A percentile compares a stretch with the other conserved stretches of the same genome.
These are phyloP conservation scores for Bhutanitis thaidina DNA, from an alignment of 2,888 invertebrate species.

Conservation along the genomic window DNA sequence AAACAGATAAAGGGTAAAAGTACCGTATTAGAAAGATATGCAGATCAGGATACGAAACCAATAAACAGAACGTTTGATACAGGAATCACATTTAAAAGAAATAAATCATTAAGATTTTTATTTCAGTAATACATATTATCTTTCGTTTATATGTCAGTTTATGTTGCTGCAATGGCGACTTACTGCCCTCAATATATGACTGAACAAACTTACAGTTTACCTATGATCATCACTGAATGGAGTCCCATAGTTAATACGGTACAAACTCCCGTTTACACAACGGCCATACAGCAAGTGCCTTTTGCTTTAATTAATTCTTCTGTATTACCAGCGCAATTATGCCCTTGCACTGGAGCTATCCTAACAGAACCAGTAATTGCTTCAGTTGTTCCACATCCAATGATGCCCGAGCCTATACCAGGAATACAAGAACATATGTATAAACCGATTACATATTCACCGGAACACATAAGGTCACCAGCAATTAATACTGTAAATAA, in stretches of 20 bases:
- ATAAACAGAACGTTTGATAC: background rate
- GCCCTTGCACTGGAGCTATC: slow-evolving; percentile 25
- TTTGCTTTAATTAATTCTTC: slow-evolving; percentile 25
- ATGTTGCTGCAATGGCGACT: slow-evolving; percentile 22
- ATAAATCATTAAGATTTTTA: too few relatives aligned
- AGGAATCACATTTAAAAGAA: background rate
- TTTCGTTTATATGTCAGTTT: background rate
- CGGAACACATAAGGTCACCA: background rate
- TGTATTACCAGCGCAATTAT: slow-evolving; percentile 27
- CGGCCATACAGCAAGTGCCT: slow-evolving; percentile 26
- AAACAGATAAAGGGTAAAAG: background rate
- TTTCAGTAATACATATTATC: background rate
- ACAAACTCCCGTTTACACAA: slow-evolving; percentile 25
- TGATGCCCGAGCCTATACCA: slow-evolving; percentile 12
- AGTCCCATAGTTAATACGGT: slow-evolving; percentile 24
- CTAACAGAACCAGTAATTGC: slow-evolving; percentile 20
- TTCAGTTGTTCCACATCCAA: slow-evolving; percentile 17
- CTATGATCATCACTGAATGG: slow-evolving; percentile 31
- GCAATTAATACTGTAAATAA: background rate
- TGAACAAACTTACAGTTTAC: slow-evolving; percentile 22
- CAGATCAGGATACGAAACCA: background rate
- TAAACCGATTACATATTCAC: slow-evolving; percentile 5
- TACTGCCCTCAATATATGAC: slow-evolving; percentile 27
- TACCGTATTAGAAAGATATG: background rate
- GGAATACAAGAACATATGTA: slow-evolving; percentile 2